Base-by-base conservation (phyloP, 1,140 invertebrate genomes). In the Goniozus legneri region DNA sequence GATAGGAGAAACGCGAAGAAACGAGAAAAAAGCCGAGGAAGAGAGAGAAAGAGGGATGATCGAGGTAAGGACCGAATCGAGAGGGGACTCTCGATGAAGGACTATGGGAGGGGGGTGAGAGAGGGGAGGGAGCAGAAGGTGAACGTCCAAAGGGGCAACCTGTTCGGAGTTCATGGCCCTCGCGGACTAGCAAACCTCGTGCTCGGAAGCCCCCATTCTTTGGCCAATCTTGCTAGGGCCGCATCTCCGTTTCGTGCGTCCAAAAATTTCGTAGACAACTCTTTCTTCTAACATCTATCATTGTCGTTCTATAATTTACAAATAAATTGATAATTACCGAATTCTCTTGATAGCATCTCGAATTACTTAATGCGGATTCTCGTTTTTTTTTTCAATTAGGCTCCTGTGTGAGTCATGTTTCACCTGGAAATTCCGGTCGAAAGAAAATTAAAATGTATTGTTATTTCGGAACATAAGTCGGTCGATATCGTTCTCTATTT, bases 121-220 rank as follows among this genome's bases (percentile, higher is more conserved):
- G 22, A 43, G 31, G 32, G 10, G 10, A n/a, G 36, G 60, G 62
- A 52, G 60, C 58, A 64, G 67, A 60, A 74, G 73, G 71, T 75
- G 72, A 76, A 75, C 64, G 73, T 76, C 73, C 73, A 76, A 70
- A 68, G 72, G 71, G 71, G 64, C 72, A 76, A 76, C 73, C 73
- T 76, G 73, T 76, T 76, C 73, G 69, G 69, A 70, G 73, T 76
- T 76, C 73, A 76, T 74, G 73, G 73, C 73, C 71, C 73, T 71
- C 67, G 63, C 39, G 64, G 65, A 71, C 67, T 73, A 74, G 73
- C 69, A 61, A 73, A 68, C 62, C n/a, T n/a, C n/a, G 59, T 62
- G 64, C 65, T 19, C 19, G 63, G 60, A 58, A 64, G n/a, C n/a
- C n/a, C n/a, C n/a, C n/a, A 60, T 50, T 57, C 60, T 53, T 66